Evolutionary conservation across 2,888 invertebrate species (phyloP).

Genomic region (Ametastegia equiseti): DNA sequence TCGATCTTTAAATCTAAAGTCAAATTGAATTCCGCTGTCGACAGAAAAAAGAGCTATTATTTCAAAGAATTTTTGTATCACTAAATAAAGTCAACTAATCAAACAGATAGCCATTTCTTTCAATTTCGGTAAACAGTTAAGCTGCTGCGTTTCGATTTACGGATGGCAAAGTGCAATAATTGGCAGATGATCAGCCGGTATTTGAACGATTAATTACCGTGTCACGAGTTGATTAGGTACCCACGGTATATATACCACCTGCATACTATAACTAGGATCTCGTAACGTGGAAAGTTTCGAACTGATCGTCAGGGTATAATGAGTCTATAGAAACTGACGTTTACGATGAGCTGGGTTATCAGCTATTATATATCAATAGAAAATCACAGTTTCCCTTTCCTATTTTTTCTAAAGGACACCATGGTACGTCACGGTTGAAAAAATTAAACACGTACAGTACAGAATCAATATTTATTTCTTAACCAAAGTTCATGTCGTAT

Average conservation of each 20-base stretch:
- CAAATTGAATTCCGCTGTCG: too few species aligned
- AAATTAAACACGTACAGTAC: too few species aligned
- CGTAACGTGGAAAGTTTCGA: conserved; percentile 12
- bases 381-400: too few species aligned
- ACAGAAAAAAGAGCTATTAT: too few species aligned
- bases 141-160: background rate
- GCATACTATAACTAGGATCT: background rate
- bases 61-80: too few species aligned
- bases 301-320: conserved; percentile 21
- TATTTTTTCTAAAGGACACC: too few species aligned
- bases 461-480: too few species aligned
- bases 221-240: conserved; percentile 24
- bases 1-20: too few species aligned
- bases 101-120: background rate
- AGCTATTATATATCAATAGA: too few species aligned
- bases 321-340: background rate
- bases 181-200: conserved; percentile 36
- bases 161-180: conserved; percentile 7
- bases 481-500: too few species aligned
- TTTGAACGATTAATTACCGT: conserved; percentile 29
- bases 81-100: too few species aligned
- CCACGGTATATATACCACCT: background rate
- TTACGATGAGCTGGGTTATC: background rate
- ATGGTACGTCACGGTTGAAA: too few species aligned
- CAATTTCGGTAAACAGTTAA: background rate